Evolutionary conservation across 1,140 invertebrate genomes (phyloP), one percentile per base, ranked within the genome.

Genomic region (Tetramorium parvispinum): DNA sequence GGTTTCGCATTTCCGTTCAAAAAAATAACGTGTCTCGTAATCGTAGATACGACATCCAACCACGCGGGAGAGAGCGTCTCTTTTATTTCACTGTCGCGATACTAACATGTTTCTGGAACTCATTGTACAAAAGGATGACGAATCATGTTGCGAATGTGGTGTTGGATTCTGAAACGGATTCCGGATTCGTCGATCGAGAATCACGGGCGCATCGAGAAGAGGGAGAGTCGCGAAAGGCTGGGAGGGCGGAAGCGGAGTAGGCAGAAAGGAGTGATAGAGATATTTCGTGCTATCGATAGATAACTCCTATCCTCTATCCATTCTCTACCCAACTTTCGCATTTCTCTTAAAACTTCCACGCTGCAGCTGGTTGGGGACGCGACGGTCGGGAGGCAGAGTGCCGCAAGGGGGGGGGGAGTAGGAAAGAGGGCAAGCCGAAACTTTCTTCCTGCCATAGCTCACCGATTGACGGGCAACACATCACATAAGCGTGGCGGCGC

Each of bases 261-360:
- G 49, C 40, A 61, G 88, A 82, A 78, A 61, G 65, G 85, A 87
- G 83, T 73, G 85, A 89, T 71, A 91, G 88, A 92, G 86, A 91
- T 75, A 90, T 92, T 92, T 89, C 83, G 88, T 91, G 78, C 87
- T 89, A 92, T 94, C 93, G 92, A 94, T 93, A 93, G 92, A 94
- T 94, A 94, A 92, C 93, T 93, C 88, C 32, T 32, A 32, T 91
- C 83, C 88, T 93, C 92, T 94, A 93, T 93, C 92, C 93, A 94
- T 93, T 94, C 93, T 94, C 92, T 93, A 93, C 94, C 93, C 87
- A 94, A 94, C 93, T 95, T 94, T 94, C 92, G 93, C 93, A 94
- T 94, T 94, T 93, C 93, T 94, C 92, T 93, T 92, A 92, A 94
- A 94, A 94, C 92, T 94, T 94, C 87, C 85, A 89, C 81, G 59